Conservation (phyloP, 2,113 vertebrate species). For the Clinocottus analis region DNA sequence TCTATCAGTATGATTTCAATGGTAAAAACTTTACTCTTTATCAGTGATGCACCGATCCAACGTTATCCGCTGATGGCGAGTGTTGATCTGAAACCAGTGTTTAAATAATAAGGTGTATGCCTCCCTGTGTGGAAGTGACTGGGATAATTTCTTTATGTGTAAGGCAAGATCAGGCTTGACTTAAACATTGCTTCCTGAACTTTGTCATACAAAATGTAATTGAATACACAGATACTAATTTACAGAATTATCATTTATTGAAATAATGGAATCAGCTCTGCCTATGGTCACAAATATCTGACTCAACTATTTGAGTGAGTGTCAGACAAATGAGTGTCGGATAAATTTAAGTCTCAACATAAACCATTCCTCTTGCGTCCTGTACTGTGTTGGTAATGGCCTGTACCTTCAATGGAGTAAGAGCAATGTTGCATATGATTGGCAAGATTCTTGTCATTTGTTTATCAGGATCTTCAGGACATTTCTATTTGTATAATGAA, state of each 20-base stretch:
- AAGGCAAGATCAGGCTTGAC: neutral
- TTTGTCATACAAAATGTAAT: neutral
- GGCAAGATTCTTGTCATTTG: constrained; percentile 10
- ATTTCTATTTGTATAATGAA: constrained; percentile 39
- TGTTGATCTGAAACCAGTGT: neutral
- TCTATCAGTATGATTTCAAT: constrained; percentile 85
- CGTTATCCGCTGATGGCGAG: neutral
- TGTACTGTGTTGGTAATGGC: neutral
- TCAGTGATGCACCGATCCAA: neutral
- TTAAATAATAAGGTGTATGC: neutral
- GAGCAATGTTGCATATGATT: constrained; percentile 19
- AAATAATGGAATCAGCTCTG: neutral
- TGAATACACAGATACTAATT: neutral
- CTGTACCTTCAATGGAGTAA: neutral
- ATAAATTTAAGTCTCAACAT: neutral
- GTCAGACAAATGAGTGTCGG: neutral
- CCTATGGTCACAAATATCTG: too few species aligned
- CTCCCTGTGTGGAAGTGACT: neutral
- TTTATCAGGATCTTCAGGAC: constrained; percentile 7
- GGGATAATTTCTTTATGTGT: neutral
- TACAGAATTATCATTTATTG: neutral
- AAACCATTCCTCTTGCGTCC: neutral
- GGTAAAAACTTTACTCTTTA: constrained; percentile 68
- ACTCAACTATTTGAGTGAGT: neutral
- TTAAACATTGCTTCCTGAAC: neutral